These are phyloP conservation scores for Mamestra configurata DNA, from an alignment of 1,140 invertebrate species.

Conservation along the genomic window DNA sequence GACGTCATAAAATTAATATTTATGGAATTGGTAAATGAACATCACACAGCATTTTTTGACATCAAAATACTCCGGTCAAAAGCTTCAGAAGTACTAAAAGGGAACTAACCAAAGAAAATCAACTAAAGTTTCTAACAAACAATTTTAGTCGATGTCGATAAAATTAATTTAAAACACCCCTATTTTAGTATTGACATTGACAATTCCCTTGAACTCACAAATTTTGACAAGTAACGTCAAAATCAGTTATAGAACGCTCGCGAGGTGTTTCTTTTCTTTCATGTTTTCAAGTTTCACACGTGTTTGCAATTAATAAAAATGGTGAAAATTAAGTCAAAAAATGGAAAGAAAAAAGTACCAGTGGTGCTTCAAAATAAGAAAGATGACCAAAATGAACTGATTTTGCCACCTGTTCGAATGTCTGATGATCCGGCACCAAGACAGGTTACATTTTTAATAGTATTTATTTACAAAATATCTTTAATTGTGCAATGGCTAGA, in stretches of 20 bases:
- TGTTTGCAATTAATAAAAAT: constrained; percentile 61
- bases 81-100: too few relatives aligned
- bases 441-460: constrained; percentile 64
- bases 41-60: too few relatives aligned
- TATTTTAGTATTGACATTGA: neutral
- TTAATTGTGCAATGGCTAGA: neutral
- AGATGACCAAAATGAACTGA: constrained; percentile 72
- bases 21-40: too few relatives aligned
- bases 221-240: too few relatives aligned
- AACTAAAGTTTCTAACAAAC: too few relatives aligned
- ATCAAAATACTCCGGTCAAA: too few relatives aligned
- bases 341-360: constrained; percentile 64
- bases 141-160: neutral
- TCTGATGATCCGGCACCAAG: constrained; percentile 79
- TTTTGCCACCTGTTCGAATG: constrained; percentile 79
- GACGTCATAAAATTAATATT: too few relatives aligned
- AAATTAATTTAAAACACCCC: neutral
- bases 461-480: neutral
- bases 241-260: too few relatives aligned
- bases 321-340: constrained; percentile 76
- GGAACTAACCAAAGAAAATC: too few relatives aligned
- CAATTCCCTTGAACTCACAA: too few relatives aligned
- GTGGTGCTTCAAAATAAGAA: constrained; percentile 57
- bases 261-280: neutral
- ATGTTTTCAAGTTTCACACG: constrained; percentile 35